phyloP scores from a whole-genome alignment of 1,140 invertebrate genomes.

The Leptopilina clavipes region DNA sequence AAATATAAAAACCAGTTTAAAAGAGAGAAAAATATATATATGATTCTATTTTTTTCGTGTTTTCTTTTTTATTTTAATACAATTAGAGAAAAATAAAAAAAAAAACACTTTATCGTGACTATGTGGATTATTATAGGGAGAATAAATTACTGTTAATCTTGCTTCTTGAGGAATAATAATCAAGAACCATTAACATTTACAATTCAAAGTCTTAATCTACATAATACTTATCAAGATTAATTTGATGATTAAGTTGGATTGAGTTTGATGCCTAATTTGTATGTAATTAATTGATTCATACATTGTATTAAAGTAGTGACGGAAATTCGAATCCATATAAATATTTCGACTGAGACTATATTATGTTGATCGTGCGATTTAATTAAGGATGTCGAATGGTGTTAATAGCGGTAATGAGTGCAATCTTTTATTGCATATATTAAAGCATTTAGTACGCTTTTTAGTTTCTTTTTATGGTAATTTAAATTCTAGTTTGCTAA shows the following conservation, averaged over 20 bases:
- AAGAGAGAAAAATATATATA: neutral
- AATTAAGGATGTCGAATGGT: constrained; percentile 48
- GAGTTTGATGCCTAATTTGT: constrained; percentile 29
- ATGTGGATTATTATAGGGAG: neutral
- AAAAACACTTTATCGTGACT: neutral
- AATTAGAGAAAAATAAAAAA: neutral
- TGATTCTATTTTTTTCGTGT: neutral
- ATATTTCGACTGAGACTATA: too few species aligned
- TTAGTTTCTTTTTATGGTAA: too few species aligned
- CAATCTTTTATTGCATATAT: neutral
- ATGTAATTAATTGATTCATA: constrained; percentile 26
- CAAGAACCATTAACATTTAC: neutral
- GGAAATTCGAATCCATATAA: constrained; percentile 2
- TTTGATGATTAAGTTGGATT: constrained; percentile 1
- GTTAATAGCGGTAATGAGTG: constrained; percentile 49
- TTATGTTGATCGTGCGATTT: too few species aligned
- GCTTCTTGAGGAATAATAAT: neutral
- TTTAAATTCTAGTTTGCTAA: too few species aligned
- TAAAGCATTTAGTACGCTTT: too few species aligned
- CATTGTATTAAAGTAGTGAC: neutral
- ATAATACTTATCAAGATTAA: constrained; percentile 7
- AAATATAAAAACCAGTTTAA: neutral
- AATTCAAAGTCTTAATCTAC: constrained; percentile 12
- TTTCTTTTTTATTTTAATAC: neutral
- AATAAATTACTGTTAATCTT: constrained; percentile 26